Conservation (phyloP, 1,140 invertebrate species). For the Marisa cornuarietis region DNA sequence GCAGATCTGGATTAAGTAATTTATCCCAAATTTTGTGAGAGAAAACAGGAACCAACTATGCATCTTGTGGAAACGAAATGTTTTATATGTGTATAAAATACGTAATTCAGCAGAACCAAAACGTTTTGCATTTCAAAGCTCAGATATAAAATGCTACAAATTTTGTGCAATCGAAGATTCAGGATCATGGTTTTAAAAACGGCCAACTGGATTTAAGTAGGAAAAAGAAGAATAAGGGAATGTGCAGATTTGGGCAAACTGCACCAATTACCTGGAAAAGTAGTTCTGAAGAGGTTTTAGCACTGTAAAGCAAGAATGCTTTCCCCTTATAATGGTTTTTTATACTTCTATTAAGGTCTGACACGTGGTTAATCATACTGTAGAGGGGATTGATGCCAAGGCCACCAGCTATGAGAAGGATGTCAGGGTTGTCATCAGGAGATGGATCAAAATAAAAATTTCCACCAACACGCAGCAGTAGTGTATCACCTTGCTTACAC, state of each 20-base stretch:
- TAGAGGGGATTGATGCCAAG: slow-evolving; percentile 66
- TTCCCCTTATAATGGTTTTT: slow-evolving; percentile 27
- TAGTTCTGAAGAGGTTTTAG: slow-evolving; percentile 56
- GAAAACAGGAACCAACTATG: too few species aligned
- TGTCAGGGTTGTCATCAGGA: slow-evolving; percentile 28
- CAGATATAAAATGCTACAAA: too few species aligned
- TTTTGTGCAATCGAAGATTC: too few species aligned
- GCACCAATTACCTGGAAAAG: slow-evolving; percentile 62
- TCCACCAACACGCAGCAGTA: slow-evolving; percentile 60
- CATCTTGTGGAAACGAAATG: too few species aligned
- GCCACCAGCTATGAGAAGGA: slow-evolving; percentile 66
- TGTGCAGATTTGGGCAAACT: slow-evolving; percentile 16
- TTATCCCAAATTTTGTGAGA: too few species aligned
- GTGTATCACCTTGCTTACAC: slow-evolving; percentile 55
- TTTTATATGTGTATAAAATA: too few species aligned
- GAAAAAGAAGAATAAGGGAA: not conserved
- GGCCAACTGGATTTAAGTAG: too few species aligned
- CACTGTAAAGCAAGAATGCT: slow-evolving; percentile 58
- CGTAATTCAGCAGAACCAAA: too few species aligned
- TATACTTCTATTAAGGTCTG: slow-evolving; percentile 33
- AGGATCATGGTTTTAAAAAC: too few species aligned
- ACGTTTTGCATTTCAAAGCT: too few species aligned
- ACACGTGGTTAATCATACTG: slow-evolving; percentile 60
- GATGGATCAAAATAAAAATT: slow-evolving; percentile 60
- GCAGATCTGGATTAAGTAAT: too few species aligned